Conservation (phyloP, 1,140 invertebrate genomes). For the Amphibalanus amphitrite region DNA sequence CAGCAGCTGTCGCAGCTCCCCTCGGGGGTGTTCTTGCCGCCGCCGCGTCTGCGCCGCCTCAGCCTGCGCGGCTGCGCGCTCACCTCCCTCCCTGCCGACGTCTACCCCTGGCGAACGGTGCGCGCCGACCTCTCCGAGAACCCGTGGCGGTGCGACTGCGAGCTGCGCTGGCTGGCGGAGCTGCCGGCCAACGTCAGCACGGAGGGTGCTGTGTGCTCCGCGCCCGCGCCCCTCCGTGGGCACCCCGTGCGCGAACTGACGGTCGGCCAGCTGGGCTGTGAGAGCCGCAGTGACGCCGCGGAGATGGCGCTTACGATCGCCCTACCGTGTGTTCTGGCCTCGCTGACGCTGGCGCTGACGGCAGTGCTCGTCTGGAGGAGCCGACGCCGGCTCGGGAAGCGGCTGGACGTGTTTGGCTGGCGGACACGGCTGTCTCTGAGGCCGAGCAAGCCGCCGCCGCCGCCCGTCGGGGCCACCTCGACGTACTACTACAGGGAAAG, state of each 20-base stretch:
- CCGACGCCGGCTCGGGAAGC: background rate
- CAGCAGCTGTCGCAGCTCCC: background rate
- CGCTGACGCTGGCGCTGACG: background rate
- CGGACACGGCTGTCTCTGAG: background rate
- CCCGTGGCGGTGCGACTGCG: constrained; percentile 17
- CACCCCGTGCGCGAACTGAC: background rate
- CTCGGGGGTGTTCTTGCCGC: background rate
- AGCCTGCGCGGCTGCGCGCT: constrained; percentile 15
- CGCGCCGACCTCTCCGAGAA: constrained; percentile 13
- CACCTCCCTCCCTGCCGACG: constrained; percentile 5
- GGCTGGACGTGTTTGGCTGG: background rate
- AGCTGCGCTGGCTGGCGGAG: constrained; percentile 11
- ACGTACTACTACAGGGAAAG: background rate
- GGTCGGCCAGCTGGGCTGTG: background rate
- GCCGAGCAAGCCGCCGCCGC: background rate
- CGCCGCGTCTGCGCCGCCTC: constrained; percentile 8
- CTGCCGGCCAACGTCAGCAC: background rate
- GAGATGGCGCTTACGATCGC: background rate
- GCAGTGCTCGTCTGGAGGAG: background rate
- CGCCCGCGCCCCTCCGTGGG: background rate
- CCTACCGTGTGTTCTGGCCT: background rate
- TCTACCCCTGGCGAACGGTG: constrained; percentile 12
- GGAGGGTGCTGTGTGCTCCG: background rate
- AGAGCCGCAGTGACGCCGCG: too few relatives aligned
- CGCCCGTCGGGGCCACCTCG: background rate